Conservation (phyloP, 2,797 vertebrate species). For the Uromys caudimaculatus region DNA sequence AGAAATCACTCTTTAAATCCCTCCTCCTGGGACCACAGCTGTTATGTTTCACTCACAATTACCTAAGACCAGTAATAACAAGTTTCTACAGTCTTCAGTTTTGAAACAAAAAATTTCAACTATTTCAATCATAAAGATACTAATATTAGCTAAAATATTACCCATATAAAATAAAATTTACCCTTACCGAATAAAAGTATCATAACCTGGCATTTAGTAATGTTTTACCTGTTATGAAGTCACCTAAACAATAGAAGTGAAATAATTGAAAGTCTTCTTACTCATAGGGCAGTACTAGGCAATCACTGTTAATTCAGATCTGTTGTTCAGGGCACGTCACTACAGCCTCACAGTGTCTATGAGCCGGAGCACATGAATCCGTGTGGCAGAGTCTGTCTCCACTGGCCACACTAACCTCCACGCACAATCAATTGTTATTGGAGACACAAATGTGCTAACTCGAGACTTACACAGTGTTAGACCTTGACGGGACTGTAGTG, state of each 20-base stretch:
- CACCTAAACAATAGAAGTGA: not conserved
- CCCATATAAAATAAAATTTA: conserved; percentile 14
- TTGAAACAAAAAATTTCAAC: not conserved
- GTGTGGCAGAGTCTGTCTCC: not conserved
- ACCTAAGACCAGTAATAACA: not conserved
- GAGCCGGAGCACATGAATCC: not conserved
- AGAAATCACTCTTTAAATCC: not conserved
- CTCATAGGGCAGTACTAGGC: not conserved
- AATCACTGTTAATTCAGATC: no score
- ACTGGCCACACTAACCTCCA: not conserved
- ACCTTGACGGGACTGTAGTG: not conserved
- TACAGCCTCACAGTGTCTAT: not conserved
- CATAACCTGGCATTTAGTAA: not conserved
- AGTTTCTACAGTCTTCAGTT: conserved; percentile 17
- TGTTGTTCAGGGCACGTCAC: no score
- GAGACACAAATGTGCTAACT: not conserved
- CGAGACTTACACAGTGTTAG: conserved; percentile 29
- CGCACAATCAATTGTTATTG: not conserved
- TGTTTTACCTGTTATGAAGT: not conserved
- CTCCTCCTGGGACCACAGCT: not conserved
- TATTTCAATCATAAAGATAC: conserved; percentile 24
- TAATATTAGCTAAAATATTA: conserved; percentile 19
- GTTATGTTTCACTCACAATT: not conserved
- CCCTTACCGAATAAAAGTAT: not conserved
- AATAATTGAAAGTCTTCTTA: not conserved